Evolutionary conservation across 2,888 invertebrate species (phyloP).

Genomic region (Parnassius orleans): DNA sequence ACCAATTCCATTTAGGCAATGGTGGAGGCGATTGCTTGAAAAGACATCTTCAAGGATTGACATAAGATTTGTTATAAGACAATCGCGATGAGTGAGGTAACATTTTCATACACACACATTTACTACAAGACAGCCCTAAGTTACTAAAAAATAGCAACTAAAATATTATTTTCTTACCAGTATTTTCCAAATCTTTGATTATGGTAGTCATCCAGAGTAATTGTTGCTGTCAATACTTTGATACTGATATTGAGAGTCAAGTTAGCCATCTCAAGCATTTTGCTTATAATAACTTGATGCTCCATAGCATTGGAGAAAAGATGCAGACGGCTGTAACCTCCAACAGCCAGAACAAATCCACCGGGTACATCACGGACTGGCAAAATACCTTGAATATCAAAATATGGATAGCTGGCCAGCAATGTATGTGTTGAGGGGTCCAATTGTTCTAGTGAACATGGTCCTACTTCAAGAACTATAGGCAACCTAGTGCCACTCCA

Average conservation of each 20-base stretch:
- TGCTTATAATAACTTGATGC: slow-evolving; percentile 92
- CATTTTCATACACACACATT: too few species aligned
- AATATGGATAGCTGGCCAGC: slow-evolving; percentile 83
- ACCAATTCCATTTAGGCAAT: too few species aligned
- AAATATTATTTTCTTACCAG: slow-evolving; percentile 78
- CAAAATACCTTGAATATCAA: slow-evolving; percentile 70
- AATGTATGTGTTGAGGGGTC: slow-evolving; percentile 92
- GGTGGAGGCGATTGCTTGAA: too few species aligned
- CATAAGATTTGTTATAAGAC: too few species aligned
- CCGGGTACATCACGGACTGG: slow-evolving; percentile 94
- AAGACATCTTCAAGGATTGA: too few species aligned
- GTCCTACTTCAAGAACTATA: slow-evolving; percentile 94
- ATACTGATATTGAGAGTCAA: slow-evolving; percentile 91
- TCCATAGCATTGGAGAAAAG: slow-evolving; percentile 91
- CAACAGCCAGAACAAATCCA: slow-evolving; percentile 94
- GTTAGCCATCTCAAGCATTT: slow-evolving; percentile 90
- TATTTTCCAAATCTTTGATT: slow-evolving; percentile 95
- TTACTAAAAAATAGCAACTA: too few species aligned
- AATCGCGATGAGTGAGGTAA: too few species aligned
- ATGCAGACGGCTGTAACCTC: slow-evolving; percentile 95
- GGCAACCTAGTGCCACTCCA: slow-evolving; percentile 97
- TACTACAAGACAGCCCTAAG: too few species aligned
- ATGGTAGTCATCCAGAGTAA: slow-evolving; percentile 92
- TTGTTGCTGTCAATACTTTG: slow-evolving; percentile 90
- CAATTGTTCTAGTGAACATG: slow-evolving; percentile 94